Evolutionary conservation across 2,113 vertebrate genomes (phyloP).

Genomic region (Abramis brama): DNA sequence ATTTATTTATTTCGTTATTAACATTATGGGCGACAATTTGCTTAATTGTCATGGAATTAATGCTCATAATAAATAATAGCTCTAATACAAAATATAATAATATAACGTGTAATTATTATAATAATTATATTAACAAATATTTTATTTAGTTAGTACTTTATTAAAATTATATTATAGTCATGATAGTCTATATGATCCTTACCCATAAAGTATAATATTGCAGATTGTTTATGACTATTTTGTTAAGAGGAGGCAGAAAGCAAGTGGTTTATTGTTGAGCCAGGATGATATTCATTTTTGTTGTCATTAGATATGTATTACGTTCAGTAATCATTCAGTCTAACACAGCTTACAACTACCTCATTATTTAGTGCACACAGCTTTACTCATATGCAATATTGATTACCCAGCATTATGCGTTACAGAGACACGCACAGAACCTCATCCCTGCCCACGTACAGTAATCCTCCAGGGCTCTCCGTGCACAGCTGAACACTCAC

Average conservation of each 20-base stretch:
- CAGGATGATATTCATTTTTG: background rate
- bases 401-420: background rate
- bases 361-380: conserved; percentile 8
- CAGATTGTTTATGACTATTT: background rate
- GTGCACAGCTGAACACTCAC: background rate
- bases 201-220: background rate
- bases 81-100: too few relatives aligned
- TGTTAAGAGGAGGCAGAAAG: background rate
- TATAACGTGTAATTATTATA: background rate
- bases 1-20: background rate
- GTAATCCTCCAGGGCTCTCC: conserved; percentile 12
- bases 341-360: background rate
- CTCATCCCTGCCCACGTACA: background rate
- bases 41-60: background rate
- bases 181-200: background rate
- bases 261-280: background rate
- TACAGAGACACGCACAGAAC: background rate
- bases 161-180: background rate
- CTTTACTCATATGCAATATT: background rate
- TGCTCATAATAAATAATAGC: too few relatives aligned
- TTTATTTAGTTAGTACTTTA: background rate
- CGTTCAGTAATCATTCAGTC: conserved; percentile 1
- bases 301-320: conserved; percentile 14
- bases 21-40: background rate
- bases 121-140: background rate